phyloP scores from a whole-genome alignment of 2,113 vertebrate genomes.

The Scophthalmus maximus region DNA sequence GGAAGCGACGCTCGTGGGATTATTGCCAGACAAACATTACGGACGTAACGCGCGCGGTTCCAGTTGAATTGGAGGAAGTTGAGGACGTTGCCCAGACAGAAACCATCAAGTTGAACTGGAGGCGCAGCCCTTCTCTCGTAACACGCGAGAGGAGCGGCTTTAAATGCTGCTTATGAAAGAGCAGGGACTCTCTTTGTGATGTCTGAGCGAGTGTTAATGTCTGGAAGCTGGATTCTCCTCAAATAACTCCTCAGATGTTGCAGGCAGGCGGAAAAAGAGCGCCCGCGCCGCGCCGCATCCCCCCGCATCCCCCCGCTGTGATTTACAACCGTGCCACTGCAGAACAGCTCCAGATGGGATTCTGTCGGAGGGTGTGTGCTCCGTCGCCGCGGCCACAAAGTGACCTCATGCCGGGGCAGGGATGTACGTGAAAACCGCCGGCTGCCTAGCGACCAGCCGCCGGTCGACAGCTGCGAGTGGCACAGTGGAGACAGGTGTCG shows the following conservation, averaged over 20 bases:
- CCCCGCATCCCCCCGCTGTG: conserved; percentile 37
- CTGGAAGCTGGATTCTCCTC: conserved; percentile 3
- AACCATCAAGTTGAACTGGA: conserved; percentile 18
- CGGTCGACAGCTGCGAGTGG: conserved; percentile 14
- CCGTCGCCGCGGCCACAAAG: conserved; percentile 52
- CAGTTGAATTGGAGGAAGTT: conserved; percentile 47
- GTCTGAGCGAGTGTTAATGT: conserved; percentile 48
- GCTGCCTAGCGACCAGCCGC: conserved; percentile 41
- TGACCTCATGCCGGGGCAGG: conserved; percentile 61
- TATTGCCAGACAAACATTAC: conserved; percentile 28
- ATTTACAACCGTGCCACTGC: conserved; percentile 37
- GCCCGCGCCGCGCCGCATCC: conserved; percentile 28
- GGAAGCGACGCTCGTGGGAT: conserved; percentile 9
- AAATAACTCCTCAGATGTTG: conserved; percentile 56
- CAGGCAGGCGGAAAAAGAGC: too few species aligned
- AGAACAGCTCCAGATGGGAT: conserved; percentile 55
- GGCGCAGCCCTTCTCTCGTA: conserved; percentile 3
- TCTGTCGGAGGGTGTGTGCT: conserved; percentile 57
- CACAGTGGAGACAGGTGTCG: conserved; percentile 36
- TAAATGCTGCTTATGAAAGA: conserved; percentile 38
- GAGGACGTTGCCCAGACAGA: conserved; percentile 9
- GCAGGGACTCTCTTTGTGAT: conserved; percentile 24
- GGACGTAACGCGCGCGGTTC: neutral
- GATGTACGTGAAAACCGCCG: conserved; percentile 30
- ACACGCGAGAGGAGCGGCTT: conserved; percentile 15